These are phyloP conservation scores for Lepidurus packardi DNA, from an alignment of 1,140 invertebrate genomes.

Conservation along the genomic window DNA sequence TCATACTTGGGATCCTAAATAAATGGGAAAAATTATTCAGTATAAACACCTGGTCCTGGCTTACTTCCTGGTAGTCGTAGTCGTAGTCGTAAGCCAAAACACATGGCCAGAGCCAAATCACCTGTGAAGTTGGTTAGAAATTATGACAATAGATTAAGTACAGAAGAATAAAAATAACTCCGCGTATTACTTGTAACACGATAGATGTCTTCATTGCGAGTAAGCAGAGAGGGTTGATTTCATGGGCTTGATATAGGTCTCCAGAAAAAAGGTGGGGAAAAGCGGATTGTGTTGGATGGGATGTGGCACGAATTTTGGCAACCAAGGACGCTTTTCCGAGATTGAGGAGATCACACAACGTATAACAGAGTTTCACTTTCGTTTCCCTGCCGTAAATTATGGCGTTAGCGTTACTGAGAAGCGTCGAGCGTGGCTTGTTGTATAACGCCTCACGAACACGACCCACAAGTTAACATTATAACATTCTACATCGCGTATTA, in stretches of 20 bases:
- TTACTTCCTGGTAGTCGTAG: not conserved
- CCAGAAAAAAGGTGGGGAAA: not conserved
- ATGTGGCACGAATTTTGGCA: not conserved
- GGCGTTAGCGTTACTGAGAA: not conserved
- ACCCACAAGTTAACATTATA: not conserved
- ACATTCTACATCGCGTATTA: not conserved
- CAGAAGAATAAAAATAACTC: not conserved
- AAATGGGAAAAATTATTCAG: not conserved
- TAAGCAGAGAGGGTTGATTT: not conserved
- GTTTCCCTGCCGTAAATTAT: not conserved
- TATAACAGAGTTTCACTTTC: not conserved
- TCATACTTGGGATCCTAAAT: slow-evolving; percentile 24
- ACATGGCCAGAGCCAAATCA: not conserved
- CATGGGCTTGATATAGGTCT: not conserved
- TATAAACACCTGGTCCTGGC: not conserved
- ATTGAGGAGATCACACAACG: not conserved
- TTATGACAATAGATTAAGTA: not conserved
- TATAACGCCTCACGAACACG: not conserved
- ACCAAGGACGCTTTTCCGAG: not conserved
- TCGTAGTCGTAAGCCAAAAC: not conserved
- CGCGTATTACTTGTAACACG: not conserved
- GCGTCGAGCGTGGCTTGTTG: not conserved
- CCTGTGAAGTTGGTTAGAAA: not conserved
- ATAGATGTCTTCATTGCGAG: not conserved
- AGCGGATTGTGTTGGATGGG: not conserved